phyloP scores from a whole-genome alignment of 2,888 invertebrate genomes.

The Tridacna crocea region DNA sequence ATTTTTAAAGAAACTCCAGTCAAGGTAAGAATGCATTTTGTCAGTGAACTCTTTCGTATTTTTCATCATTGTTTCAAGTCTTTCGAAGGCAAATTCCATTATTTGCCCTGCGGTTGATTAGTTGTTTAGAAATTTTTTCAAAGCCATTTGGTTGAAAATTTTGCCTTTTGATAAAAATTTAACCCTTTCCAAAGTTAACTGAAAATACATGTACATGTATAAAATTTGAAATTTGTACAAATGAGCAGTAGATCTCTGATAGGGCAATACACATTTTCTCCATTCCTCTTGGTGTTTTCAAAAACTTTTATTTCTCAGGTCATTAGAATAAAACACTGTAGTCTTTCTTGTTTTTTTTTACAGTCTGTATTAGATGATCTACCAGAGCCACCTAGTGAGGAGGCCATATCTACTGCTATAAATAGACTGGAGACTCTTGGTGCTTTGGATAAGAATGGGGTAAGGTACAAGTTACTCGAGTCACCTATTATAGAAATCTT shows the following conservation, averaged over 20 bases:
- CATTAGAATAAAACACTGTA: too few relatives aligned
- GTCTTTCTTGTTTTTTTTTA: conserved; percentile 1
- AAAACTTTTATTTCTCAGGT: too few relatives aligned
- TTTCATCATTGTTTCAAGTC: not conserved
- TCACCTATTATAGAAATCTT: too few relatives aligned
- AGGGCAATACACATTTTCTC: too few relatives aligned
- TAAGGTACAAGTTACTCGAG: conserved; percentile 31
- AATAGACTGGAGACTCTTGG: conserved; percentile 81
- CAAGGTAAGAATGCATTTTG: conserved; percentile 61
- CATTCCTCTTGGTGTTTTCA: too few relatives aligned
- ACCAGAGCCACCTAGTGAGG: conserved; percentile 90
- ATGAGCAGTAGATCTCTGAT: too few relatives aligned
- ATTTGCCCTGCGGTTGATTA: too few relatives aligned
- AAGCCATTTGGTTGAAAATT: not conserved
- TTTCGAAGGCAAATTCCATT: not conserved
- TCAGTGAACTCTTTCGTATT: too few relatives aligned
- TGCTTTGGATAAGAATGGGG: conserved; percentile 77
- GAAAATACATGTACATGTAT: too few relatives aligned
- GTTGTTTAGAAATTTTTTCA: not conserved
- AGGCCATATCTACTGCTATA: conserved; percentile 89
- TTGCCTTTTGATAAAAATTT: not conserved
- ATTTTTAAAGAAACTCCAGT: conserved; percentile 71
- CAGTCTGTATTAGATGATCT: conserved; percentile 76
- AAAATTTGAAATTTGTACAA: too few relatives aligned
- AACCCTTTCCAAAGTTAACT: not conserved